Conservation (phyloP, 2,113 vertebrate genomes). For the Willisornis vidua region DNA sequence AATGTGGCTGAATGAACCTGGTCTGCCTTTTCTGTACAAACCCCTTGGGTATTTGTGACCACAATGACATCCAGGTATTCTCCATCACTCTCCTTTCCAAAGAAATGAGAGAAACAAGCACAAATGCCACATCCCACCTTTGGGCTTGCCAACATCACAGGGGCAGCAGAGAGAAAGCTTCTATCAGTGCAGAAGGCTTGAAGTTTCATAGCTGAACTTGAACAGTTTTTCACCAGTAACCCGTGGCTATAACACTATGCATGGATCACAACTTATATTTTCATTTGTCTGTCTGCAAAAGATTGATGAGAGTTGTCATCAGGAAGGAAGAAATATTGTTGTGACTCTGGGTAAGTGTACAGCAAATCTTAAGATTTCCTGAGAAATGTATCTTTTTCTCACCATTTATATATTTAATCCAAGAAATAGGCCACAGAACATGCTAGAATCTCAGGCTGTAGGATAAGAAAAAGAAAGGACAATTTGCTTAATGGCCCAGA, state of each 20-base stretch:
- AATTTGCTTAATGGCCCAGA: background rate
- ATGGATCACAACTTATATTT: slow-evolving; percentile 57
- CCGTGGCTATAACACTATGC: slow-evolving; percentile 41
- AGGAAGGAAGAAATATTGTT: slow-evolving; percentile 68
- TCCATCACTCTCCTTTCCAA: background rate
- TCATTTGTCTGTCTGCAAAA: slow-evolving; percentile 65
- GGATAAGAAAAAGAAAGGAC: background rate
- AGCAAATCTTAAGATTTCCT: slow-evolving; percentile 38
- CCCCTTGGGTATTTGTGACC: background rate
- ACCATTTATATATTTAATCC: slow-evolving; percentile 24
- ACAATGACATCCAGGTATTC: background rate
- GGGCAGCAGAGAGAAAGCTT: background rate
- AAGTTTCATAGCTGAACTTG: slow-evolving; percentile 56
- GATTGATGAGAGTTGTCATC: slow-evolving; percentile 61
- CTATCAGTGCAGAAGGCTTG: background rate
- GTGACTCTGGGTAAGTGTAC: slow-evolving; percentile 47
- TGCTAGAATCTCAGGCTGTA: background rate
- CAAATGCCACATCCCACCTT: background rate
- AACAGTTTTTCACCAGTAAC: slow-evolving; percentile 1
- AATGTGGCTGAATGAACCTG: background rate
- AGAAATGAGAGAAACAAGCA: background rate
- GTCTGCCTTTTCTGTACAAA: background rate
- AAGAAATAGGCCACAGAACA: background rate
- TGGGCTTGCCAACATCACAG: background rate
- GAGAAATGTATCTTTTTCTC: slow-evolving; percentile 36